Conservation (phyloP, 2,797 vertebrate genomes). For the Erpetoichthys calabaricus region DNA sequence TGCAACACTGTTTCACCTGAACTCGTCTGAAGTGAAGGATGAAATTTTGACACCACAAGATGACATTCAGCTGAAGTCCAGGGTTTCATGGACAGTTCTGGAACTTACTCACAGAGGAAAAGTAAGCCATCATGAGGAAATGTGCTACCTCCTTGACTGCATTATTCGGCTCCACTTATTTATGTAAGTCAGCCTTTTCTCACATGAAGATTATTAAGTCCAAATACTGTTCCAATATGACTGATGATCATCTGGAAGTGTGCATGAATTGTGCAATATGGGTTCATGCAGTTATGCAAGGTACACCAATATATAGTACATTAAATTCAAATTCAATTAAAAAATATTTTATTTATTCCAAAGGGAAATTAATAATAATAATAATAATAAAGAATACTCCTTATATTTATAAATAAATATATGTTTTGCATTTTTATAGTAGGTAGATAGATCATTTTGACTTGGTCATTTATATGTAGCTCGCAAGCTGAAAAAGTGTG, state of each 20-base stretch:
- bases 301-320: no score
- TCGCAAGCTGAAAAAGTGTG: no score
- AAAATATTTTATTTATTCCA: no score
- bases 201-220: conserved; percentile 5
- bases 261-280: conserved; percentile 12
- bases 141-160: conserved; percentile 6
- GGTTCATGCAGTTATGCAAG: no score
- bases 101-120: conserved; percentile 9
- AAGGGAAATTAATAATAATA: no score
- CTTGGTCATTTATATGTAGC: no score
- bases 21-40: conserved; percentile 9
- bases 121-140: conserved; percentile 9
- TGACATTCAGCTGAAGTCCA: conserved; percentile 10
- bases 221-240: conserved; percentile 15
- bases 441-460: no score
- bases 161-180: conserved; percentile 8
- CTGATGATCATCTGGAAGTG: conserved; percentile 16
- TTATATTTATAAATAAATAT: no score
- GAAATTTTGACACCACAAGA: conserved; percentile 9
- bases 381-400: no score
- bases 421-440: no score
- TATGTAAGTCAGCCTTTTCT: conserved; percentile 6
- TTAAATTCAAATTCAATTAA: no score
- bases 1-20: conserved; percentile 10
- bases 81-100: conserved; percentile 7